phyloP scores from a whole-genome alignment of 2,888 invertebrate genomes.

The Caenorhabditis becei region DNA sequence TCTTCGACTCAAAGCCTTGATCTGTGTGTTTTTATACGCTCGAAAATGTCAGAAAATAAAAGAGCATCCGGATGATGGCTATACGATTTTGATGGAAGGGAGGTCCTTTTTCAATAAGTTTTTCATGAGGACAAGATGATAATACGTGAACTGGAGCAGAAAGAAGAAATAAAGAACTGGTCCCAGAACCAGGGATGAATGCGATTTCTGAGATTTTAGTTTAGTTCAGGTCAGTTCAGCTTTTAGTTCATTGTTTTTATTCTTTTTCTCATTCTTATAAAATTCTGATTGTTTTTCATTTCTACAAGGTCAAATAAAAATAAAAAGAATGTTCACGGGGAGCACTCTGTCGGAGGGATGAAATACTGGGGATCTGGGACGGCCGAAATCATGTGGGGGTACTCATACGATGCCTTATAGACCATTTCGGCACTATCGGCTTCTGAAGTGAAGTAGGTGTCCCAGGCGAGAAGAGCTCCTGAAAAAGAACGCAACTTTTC shows the following conservation, averaged over 20 bases:
- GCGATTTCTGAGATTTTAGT: background rate
- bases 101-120: background rate
- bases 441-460: constrained; percentile 68
- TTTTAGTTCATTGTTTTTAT: background rate
- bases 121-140: background rate
- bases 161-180: background rate
- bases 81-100: constrained; percentile 32
- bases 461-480: constrained; percentile 69
- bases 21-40: constrained; percentile 19
- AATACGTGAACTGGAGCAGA: background rate
- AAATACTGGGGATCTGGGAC: constrained; percentile 51
- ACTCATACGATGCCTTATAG: constrained; percentile 64
- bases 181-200: background rate
- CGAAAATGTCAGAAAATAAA: constrained; percentile 28
- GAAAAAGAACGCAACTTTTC: constrained; percentile 40
- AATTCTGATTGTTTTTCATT: no score
- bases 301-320: background rate
- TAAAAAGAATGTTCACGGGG: constrained; percentile 12
- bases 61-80: constrained; percentile 11
- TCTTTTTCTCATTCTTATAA: constrained; percentile 1
- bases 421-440: constrained; percentile 53
- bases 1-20: background rate
- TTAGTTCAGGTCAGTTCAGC: background rate
- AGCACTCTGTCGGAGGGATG: constrained; percentile 54
- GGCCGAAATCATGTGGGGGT: constrained; percentile 54